Evolutionary conservation across 2,888 invertebrate species (phyloP).

Genomic region (Xestoiulus laeticollis): DNA sequence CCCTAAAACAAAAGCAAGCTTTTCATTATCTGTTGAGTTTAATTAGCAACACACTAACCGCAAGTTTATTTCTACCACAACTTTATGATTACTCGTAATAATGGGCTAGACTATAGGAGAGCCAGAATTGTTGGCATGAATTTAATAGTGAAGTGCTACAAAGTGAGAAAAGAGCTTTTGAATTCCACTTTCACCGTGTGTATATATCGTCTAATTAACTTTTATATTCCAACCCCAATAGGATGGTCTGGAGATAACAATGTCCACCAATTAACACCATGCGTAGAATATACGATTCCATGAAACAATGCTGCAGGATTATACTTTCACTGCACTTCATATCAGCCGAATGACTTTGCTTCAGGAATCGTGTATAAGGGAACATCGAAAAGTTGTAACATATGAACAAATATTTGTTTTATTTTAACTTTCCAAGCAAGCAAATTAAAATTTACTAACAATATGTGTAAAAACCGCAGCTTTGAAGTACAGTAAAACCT

Average conservation of each 20-base stretch:
- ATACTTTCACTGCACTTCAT: not conserved
- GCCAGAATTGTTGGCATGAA: not conserved
- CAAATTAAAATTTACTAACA: too few species aligned
- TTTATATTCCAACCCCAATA: conserved; percentile 30
- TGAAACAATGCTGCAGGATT: conserved; percentile 23
- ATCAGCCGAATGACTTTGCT: not conserved
- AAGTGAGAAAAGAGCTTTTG: not conserved
- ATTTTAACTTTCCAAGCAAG: too few species aligned
- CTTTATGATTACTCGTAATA: not conserved
- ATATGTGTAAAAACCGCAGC: too few species aligned
- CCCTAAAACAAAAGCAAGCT: not conserved
- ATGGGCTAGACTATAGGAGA: not conserved
- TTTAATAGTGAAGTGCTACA: not conserved
- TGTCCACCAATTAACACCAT: conserved; percentile 17
- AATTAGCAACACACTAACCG: not conserved
- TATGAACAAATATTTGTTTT: too few species aligned
- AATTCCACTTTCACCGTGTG: not conserved
- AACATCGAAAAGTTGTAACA: not conserved
- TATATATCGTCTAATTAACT: conserved; percentile 30
- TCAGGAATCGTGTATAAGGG: not conserved
- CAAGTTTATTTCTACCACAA: not conserved
- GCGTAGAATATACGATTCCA: not conserved
- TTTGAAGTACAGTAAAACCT: too few species aligned
- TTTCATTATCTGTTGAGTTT: not conserved
- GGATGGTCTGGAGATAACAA: conserved; percentile 32